Percentiles rank a stretch among this genome's conserved stretches.
phyloP scores from a whole-genome alignment of 2,888 invertebrate species.

The Galeruca laticollis region DNA sequence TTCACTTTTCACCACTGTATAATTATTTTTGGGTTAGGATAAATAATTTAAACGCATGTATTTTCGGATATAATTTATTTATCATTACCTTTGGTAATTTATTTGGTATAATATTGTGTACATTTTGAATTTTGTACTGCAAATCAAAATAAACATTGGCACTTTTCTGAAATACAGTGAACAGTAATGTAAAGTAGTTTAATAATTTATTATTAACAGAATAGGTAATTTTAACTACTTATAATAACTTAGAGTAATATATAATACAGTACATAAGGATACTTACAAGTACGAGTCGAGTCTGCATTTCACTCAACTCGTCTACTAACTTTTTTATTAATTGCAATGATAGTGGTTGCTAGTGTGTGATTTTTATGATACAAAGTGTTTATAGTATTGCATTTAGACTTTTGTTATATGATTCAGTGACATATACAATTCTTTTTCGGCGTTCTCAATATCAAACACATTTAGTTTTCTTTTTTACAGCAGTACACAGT shows the following conservation, averaged over 20 bases:
- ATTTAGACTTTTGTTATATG: not conserved
- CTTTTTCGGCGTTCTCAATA: not conserved
- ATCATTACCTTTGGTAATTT: conserved; percentile 73
- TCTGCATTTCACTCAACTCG: not conserved
- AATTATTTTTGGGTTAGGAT: not conserved
- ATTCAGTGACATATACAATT: not conserved
- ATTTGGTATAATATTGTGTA: conserved; percentile 71
- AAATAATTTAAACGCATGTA: not conserved
- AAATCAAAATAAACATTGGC: conserved; percentile 60
- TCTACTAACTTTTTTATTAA: conserved; percentile 5
- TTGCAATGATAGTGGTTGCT: not conserved
- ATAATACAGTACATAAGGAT: conserved; percentile 4
- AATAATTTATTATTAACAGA: conserved; percentile 15
- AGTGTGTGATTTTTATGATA: not conserved
- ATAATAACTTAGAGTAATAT: conserved; percentile 6
- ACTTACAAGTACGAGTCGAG: not conserved
- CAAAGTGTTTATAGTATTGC: not conserved
- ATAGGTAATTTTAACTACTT: conserved; percentile 14
- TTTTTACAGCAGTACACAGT: no score
- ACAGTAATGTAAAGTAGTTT: conserved; percentile 16
- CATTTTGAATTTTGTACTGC: conserved; percentile 59
- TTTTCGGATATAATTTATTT: conserved; percentile 54
- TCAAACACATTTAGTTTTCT: not conserved
- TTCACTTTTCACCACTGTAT: not conserved
- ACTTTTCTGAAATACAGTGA: conserved; percentile 55